Evolutionary conservation across 2,888 invertebrate species (phyloP).

Genomic region (Germaria angustata): DNA sequence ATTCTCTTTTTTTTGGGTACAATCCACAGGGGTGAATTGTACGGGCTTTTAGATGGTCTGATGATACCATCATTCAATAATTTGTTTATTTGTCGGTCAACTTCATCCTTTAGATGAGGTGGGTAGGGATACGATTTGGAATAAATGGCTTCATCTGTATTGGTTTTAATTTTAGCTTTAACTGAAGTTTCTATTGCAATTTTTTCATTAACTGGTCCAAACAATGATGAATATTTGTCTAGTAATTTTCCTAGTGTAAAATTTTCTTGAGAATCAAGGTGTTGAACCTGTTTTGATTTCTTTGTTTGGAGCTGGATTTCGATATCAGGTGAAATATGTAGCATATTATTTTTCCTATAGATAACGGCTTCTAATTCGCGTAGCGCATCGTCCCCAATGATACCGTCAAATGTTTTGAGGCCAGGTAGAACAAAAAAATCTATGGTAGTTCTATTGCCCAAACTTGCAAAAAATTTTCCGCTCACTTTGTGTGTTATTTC

Average conservation of each 20-base stretch:
- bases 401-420: too few species aligned
- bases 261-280: neutral
- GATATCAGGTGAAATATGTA: constrained; percentile 13
- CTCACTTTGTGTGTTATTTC: constrained; percentile 7
- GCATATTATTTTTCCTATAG: neutral
- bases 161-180: constrained; percentile 73
- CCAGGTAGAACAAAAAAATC: constrained; percentile 15
- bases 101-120: neutral
- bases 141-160: neutral
- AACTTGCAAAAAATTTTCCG: constrained; percentile 7
- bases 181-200: constrained; percentile 53
- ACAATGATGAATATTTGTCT: neutral
- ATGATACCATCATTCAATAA: constrained; percentile 67
- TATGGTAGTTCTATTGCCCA: constrained; percentile 6
- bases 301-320: neutral
- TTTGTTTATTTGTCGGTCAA: neutral
- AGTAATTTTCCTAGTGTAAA: neutral
- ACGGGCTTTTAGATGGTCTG: constrained; percentile 70
- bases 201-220: constrained; percentile 46
- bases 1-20: constrained; percentile 68
- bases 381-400: constrained; percentile 14
- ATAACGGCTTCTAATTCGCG: constrained; percentile 6
- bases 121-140: neutral
- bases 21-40: constrained; percentile 70
- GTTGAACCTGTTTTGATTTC: neutral